Conservation (phyloP, 2,888 invertebrate species). For the Orchesellides sinensis region DNA sequence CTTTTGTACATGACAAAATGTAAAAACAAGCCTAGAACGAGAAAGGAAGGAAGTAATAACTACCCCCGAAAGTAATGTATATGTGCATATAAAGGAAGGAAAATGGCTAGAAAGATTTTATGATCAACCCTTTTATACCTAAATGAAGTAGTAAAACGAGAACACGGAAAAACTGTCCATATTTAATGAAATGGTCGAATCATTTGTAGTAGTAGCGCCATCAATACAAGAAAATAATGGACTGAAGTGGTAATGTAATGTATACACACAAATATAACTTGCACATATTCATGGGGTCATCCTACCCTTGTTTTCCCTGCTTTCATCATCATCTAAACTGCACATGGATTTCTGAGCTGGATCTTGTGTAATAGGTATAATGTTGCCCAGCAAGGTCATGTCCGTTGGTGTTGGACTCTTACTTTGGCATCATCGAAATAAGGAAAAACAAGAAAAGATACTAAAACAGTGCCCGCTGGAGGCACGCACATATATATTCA, state of each 20-base stretch:
- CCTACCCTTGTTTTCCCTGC: too few species aligned
- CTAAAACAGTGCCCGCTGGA: too few species aligned
- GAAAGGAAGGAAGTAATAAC: constrained; percentile 48
- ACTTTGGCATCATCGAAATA: constrained; percentile 5
- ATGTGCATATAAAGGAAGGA: constrained; percentile 8
- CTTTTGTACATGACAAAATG: too few species aligned
- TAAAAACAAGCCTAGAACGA: too few species aligned
- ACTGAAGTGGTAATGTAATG: constrained; percentile 40
- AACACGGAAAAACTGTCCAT: constrained; percentile 57
- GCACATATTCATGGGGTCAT: too few species aligned
- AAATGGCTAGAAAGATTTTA: constrained; percentile 29
- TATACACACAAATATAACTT: too few species aligned
- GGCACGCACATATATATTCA: constrained; percentile 2
- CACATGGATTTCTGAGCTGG: too few species aligned
- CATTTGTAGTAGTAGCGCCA: constrained; percentile 53
- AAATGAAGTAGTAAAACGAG: constrained; percentile 60
- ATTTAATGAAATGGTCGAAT: constrained; percentile 57
- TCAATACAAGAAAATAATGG: constrained; percentile 49
- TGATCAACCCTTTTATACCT: constrained; percentile 43
- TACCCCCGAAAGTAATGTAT: constrained; percentile 14
- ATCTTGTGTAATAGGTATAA: not conserved
- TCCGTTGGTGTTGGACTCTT: constrained; percentile 25
- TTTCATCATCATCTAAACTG: too few species aligned
- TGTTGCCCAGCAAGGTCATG: not conserved
- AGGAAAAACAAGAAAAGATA: constrained; percentile 26